Evolutionary conservation across 2,113 vertebrate species (phyloP), one percentile per base, ranked within the genome.

Genomic region (Hymenochirus boettgeri): DNA sequence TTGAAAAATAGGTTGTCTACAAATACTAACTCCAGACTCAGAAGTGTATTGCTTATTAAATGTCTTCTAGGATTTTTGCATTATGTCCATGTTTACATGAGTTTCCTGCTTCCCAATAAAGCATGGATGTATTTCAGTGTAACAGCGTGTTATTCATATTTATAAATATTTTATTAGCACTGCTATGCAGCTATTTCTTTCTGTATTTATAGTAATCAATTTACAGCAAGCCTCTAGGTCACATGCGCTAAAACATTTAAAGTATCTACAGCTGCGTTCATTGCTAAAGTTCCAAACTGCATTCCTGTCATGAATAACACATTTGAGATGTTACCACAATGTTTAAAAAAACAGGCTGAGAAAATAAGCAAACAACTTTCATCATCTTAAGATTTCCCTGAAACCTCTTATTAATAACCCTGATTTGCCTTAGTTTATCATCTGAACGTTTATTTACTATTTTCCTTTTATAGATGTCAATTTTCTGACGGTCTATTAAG

Each of bases 241-340:
- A 87, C 88, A 89, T 89, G 86, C 77, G 82, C 84, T 76, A 71
- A 88, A 84, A 76, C 78, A 90, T 90, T 82, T 79, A 72, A 87
- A 84, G 76, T 79, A 90, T 89, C 87, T 87, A 83, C 88, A 90
- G 88, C 88, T 90, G 88, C 85, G 87, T 81, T 82, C 85, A 90
- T 88, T 82, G 84, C 87, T 83, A 72, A 77, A 86, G 84, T 83
- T 87, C 86, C 82, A 80, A 80, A 76, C 82, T 78, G 54, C 82
- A 89, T 90, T 89, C 87, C 86, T 85, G 67, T 83, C 82, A 75
- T 84, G 84, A 89, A 87, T 89, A 83, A 83, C 80, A 79, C 77
- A 79, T 86, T 87, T 83, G 78, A 76, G 74, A 77, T 50, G 53
- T 72, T 74, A 75, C 75, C 73, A 79, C 70, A 75, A 82, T 77